Base-by-base conservation (phyloP, 1,140 invertebrate species). In the Piezodorus guildinii region DNA sequence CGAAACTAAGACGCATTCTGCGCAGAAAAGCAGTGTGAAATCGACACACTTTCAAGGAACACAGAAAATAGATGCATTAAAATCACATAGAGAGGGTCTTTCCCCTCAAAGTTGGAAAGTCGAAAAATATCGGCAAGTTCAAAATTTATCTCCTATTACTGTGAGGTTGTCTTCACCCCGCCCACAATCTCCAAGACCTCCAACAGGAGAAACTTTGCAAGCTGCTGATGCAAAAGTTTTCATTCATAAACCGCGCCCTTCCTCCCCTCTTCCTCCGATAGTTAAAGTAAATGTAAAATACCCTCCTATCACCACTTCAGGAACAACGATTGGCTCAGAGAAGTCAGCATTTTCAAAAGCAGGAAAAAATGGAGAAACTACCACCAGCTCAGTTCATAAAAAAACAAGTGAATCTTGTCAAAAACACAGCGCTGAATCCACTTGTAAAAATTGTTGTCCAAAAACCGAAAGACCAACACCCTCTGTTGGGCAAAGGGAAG, bases 111-210 rank as follows among this genome's bases (percentile, higher is more conserved):
- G 54, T 5, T 66, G 65, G 65, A 63, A 66, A 63, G 43, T 27
- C 2, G 49, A 62, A 58, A 52, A 44, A 34, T 52, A 59, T 5
- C 43, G 54, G 30, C 44, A 62, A 15, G 60, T 66, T 30, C 65
- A 66, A 60, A 66, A 62, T 45, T 45, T 66, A 56, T 66, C 65
- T 17, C 65, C 65, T 12, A 63, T 66, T 9, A 63, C 61, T 30
- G 65, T 66, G 15, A 54, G 63, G 17, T 62, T 66, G 49, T 63
- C 65, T 27, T 65, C 65, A 39, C 67, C 61, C 27, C 44, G 34
- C 34, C 64, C 66, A 34, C 65, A 61, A 49, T 65, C 66, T 60
- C 67, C 54, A 64, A 64, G 62, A 67, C 68, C 66, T 56, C 56
- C 62, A 62, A 64, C 17, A n/a, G 60, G 60, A 44, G 39, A 61